These are phyloP conservation scores for Trematomus bernacchii DNA, from an alignment of 2,797 vertebrate species.

Conservation along the genomic window DNA sequence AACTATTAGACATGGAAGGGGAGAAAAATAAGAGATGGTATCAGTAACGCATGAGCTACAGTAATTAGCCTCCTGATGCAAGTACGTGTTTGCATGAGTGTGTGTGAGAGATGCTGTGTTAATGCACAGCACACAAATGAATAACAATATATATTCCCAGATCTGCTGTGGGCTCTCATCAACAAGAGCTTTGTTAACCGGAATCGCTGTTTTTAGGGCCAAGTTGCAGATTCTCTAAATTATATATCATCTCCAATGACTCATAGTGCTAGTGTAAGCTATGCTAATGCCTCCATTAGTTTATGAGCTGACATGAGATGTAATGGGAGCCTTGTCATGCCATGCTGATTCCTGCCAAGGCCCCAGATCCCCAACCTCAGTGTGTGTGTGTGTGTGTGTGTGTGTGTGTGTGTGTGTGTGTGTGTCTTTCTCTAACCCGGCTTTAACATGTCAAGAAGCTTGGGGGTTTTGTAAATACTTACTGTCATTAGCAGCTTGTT, in stretches of 20 bases:
- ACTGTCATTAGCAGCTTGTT: constrained; percentile 58
- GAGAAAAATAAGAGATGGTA: constrained; percentile 82
- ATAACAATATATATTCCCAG: constrained; percentile 48
- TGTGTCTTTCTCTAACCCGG: constrained; percentile 35
- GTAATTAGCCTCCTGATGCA: constrained; percentile 84
- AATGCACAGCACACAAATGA: constrained; percentile 61
- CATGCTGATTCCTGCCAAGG: constrained; percentile 67
- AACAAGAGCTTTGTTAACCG: constrained; percentile 63
- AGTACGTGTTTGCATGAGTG: constrained; percentile 11
- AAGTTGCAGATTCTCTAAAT: constrained; percentile 67
- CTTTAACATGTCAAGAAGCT: constrained; percentile 46
- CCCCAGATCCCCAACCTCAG: constrained; percentile 62
- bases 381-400: constrained; percentile 19
- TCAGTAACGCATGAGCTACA: constrained; percentile 84
- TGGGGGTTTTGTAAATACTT: constrained; percentile 51
- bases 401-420: constrained; percentile 23
- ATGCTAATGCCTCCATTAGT: constrained; percentile 78
- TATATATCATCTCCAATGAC: constrained; percentile 70
- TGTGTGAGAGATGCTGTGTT: constrained; percentile 35
- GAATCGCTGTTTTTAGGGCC: constrained; percentile 61
- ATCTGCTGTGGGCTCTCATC: constrained; percentile 70
- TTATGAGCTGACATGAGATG: constrained; percentile 71
- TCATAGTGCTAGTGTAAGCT: constrained; percentile 69
- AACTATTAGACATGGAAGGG: constrained; percentile 84
- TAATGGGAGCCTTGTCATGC: constrained; percentile 71